These are phyloP conservation scores for Drosophila parvula DNA, from an alignment of 1,140 invertebrate species.

Conservation along the genomic window DNA sequence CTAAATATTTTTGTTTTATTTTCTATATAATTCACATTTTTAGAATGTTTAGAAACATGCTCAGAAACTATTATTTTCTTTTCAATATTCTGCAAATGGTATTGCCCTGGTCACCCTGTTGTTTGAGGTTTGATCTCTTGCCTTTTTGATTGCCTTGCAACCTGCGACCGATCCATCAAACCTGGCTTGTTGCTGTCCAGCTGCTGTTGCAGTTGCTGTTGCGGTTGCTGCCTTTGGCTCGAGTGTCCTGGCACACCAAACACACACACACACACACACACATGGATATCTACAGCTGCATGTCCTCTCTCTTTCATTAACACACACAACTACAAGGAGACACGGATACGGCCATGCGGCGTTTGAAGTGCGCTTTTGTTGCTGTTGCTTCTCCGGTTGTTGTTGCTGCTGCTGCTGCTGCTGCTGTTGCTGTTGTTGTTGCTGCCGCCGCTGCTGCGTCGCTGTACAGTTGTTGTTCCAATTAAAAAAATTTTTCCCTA, in stretches of 20 bases:
- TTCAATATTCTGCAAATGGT: neutral
- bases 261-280: slow-evolving; percentile 12
- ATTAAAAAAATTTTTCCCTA: slow-evolving; percentile 80
- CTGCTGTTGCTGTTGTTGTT: slow-evolving; percentile 17
- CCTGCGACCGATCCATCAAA: slow-evolving; percentile 45
- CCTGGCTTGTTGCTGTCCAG: slow-evolving; percentile 34
- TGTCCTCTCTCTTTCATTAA: slow-evolving; percentile 51
- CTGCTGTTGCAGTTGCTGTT: slow-evolving; percentile 25
- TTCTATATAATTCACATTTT: neutral
- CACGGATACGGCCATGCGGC: slow-evolving; percentile 49
- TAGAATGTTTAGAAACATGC: neutral
- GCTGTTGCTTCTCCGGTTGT: slow-evolving; percentile 30
- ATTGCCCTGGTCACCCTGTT: slow-evolving; percentile 32
- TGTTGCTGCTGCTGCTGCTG: slow-evolving; percentile 19
- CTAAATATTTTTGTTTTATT: neutral
- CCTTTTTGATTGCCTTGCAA: slow-evolving; percentile 31
- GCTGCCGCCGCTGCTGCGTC: slow-evolving; percentile 51
- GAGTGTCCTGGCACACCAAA: slow-evolving; percentile 46
- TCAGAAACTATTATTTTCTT: neutral
- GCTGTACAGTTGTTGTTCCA: slow-evolving; percentile 82
- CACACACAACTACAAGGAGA: slow-evolving; percentile 29
- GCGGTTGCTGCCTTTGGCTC: slow-evolving; percentile 32
- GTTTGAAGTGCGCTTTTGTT: slow-evolving; percentile 72
- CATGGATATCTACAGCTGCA: slow-evolving; percentile 49
- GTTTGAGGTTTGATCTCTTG: slow-evolving; percentile 4